Conservation (phyloP, 2,113 vertebrate species). For the Brachyhypopomus gauderio region DNA sequence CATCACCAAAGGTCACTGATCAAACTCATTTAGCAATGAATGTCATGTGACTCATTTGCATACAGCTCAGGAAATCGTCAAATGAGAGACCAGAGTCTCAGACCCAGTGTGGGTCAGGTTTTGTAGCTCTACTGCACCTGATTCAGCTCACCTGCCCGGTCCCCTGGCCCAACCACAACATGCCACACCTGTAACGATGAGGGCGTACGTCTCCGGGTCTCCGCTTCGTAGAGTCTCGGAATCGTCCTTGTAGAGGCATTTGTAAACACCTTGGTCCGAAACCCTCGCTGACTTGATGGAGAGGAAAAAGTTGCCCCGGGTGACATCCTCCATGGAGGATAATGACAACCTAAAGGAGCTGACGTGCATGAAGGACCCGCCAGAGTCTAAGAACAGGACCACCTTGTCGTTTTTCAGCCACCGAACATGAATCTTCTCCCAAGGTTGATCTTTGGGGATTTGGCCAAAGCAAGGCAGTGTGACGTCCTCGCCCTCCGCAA, state of each 20-base stretch:
- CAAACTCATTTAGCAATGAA: no score
- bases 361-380: not conserved
- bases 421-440: not conserved
- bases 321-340: not conserved
- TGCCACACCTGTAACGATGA: conserved; percentile 33
- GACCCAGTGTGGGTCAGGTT: no score
- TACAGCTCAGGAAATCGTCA: no score
- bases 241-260: conserved; percentile 49
- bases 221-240: conserved; percentile 12
- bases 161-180: not conserved
- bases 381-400: conserved; percentile 19
- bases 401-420: conserved; percentile 41
- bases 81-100: no score
- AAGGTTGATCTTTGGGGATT: conserved; percentile 26
- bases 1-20: no score
- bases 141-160: not conserved
- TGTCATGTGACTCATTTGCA: no score
- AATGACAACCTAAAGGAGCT: not conserved
- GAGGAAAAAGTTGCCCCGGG: conserved; percentile 23
- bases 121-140: no score
- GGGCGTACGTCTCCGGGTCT: conserved; percentile 6
- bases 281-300: not conserved
- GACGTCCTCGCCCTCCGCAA: not conserved
- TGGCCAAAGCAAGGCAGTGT: conserved; percentile 31
- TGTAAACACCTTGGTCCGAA: conserved; percentile 44